A percentile compares a stretch with the other conserved stretches of the same genome.
These are phyloP conservation scores for Spodoptera exigua DNA, from an alignment of 2,888 invertebrate species.

Conservation along the genomic window DNA sequence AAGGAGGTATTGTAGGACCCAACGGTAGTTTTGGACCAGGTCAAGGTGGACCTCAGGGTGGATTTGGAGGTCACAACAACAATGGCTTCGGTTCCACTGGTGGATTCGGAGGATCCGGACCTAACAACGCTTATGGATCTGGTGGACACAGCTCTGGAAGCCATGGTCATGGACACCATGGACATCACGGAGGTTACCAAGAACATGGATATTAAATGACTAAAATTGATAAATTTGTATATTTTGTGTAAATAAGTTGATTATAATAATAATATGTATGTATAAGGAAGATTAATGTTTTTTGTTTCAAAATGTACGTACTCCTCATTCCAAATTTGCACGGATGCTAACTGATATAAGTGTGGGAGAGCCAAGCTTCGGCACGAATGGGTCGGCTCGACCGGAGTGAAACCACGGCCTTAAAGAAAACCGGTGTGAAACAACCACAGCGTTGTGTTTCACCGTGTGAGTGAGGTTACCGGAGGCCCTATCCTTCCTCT, in stretches of 20 bases:
- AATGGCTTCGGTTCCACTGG: constrained; percentile 13
- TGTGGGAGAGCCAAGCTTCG: too few species aligned
- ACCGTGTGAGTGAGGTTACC: too few species aligned
- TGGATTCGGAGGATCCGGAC: constrained; percentile 27
- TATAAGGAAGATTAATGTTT: background rate
- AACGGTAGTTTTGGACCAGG: background rate
- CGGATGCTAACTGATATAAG: too few species aligned
- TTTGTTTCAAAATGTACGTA: too few species aligned
- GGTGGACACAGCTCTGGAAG: constrained; percentile 31
- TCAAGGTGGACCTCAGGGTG: constrained; percentile 30
- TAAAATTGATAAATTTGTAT: constrained; percentile 3
- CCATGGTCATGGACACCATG: constrained; percentile 12
- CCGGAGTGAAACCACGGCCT: too few species aligned
- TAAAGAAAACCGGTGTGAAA: too few species aligned
- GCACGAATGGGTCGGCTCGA: too few species aligned
- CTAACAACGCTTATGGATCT: constrained; percentile 29
- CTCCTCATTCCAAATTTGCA: too few species aligned
- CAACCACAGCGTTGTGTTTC: too few species aligned
- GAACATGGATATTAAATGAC: constrained; percentile 46
- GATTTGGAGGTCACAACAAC: constrained; percentile 19
- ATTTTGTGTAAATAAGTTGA: constrained; percentile 8
- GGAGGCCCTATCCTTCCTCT: too few species aligned
- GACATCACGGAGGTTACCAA: constrained; percentile 45
- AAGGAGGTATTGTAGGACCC: constrained; percentile 23
- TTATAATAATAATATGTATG: too few species aligned